These are phyloP conservation scores for Dasypolia templi DNA, from an alignment of 2,888 invertebrate genomes.

Conservation along the genomic window DNA sequence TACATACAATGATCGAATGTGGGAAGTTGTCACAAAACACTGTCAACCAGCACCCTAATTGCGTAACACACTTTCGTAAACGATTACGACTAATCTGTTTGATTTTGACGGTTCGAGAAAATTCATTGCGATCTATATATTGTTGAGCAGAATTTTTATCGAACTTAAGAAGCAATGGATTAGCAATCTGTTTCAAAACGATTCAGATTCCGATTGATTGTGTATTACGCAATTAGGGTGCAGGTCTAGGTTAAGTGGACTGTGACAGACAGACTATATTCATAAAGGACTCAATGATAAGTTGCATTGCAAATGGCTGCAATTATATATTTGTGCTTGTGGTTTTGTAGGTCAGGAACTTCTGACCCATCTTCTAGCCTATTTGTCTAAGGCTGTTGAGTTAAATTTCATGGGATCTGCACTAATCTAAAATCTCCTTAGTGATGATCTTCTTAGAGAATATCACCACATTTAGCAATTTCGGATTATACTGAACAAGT, in stretches of 20 bases:
- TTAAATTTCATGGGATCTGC: not conserved
- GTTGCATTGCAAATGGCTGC: conserved; percentile 31
- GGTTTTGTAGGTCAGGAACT: conserved; percentile 25
- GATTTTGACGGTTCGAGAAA: too few relatives aligned
- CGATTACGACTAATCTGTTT: too few relatives aligned
- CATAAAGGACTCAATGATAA: conserved; percentile 39
- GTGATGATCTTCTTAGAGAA: not conserved
- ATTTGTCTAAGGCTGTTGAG: not conserved
- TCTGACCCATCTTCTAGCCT: not conserved
- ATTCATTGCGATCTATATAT: too few relatives aligned
- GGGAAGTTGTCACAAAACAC: conserved; percentile 44
- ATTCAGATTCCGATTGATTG: too few relatives aligned
- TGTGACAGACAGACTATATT: conserved; percentile 41
- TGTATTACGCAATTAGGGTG: too few relatives aligned
- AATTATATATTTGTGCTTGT: conserved; percentile 27
- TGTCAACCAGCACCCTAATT: too few relatives aligned
- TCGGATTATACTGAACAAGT: not conserved
- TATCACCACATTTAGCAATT: not conserved
- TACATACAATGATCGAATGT: conserved; percentile 43
- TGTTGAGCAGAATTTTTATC: too few relatives aligned
- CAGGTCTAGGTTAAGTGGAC: conserved; percentile 47
- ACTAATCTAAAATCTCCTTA: not conserved
- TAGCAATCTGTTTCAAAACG: too few relatives aligned
- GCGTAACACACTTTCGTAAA: too few relatives aligned
- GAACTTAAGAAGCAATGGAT: too few relatives aligned